A percentile compares a stretch with the other conserved stretches of the same genome.
Evolutionary conservation across 37 sponge, comb jelly and placozoan species (phyloP).

Genomic region (Ianthella basta): DNA sequence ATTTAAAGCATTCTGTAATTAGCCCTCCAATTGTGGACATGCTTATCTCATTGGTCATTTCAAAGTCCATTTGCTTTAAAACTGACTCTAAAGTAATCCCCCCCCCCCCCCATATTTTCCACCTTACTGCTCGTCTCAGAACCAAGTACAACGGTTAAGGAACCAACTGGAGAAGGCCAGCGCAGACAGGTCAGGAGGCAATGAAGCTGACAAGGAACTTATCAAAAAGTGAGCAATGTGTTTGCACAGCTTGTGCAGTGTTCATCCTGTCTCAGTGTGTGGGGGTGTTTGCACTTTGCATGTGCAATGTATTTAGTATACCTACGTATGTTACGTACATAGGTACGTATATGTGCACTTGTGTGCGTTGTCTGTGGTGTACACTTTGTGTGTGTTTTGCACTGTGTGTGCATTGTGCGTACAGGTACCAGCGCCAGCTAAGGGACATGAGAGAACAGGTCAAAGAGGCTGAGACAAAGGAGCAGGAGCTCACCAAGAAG

Average conservation of each 20-base stretch:
- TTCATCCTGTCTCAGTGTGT: too few relatives aligned
- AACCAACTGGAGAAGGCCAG: constrained; percentile 67
- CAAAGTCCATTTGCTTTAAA: neutral
- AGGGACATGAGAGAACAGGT: constrained; percentile 68
- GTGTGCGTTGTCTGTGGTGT: too few relatives aligned
- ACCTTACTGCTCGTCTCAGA: constrained; percentile 1
- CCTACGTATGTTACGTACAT: neutral
- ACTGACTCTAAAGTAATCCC: too few relatives aligned
- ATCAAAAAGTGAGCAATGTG: constrained; percentile 31
- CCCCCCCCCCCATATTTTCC: too few relatives aligned
- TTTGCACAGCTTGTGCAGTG: too few relatives aligned
- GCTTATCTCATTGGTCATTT: too few relatives aligned
- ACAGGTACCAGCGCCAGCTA: constrained; percentile 73
- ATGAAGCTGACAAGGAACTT: constrained; percentile 49
- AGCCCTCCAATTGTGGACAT: too few relatives aligned
- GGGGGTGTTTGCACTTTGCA: too few relatives aligned
- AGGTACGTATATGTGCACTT: neutral
- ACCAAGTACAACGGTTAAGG: constrained; percentile 66
- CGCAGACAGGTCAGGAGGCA: constrained; percentile 55
- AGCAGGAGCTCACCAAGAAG: constrained; percentile 74
- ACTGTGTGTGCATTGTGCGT: neutral
- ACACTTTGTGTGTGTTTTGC: neutral
- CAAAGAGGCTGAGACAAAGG: constrained; percentile 71
- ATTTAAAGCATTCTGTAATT: too few relatives aligned
- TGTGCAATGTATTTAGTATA: neutral